Percentiles rank a stretch among this genome's conserved stretches.
phyloP scores from a whole-genome alignment of 2,113 vertebrate genomes.

The Dinomys branickii region DNA sequence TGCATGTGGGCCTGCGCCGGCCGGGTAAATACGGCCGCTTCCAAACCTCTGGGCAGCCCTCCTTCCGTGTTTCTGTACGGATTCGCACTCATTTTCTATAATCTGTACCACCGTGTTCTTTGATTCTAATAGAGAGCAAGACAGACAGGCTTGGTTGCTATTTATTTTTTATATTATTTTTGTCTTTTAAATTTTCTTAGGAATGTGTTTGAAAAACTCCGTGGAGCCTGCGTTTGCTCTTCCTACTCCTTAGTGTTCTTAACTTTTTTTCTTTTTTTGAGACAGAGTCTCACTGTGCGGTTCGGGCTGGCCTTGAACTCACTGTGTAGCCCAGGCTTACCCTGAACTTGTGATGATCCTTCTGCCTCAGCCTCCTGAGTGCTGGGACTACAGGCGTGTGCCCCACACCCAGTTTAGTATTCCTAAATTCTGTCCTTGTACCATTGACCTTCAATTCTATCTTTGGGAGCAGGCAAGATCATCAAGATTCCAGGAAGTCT shows the following conservation, averaged over 20 bases:
- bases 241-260: not conserved
- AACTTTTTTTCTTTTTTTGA: too few species aligned
- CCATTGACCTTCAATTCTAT: not conserved
- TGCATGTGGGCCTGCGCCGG: not conserved
- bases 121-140: not conserved
- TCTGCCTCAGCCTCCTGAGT: too few species aligned
- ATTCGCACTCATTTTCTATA: constrained; percentile 6
- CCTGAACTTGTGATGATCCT: too few species aligned
- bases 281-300: too few species aligned
- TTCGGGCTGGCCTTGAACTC: too few species aligned
- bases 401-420: not conserved
- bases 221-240: not conserved
- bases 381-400: too few species aligned
- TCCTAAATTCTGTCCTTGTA: not conserved
- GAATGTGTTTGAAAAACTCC: not conserved
- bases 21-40: not conserved
- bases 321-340: too few species aligned
- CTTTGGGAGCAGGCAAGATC: not conserved
- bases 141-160: not conserved
- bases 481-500: not conserved
- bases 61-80: not conserved
- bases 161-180: not conserved
- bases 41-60: not conserved
- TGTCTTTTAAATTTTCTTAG: not conserved
- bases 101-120: not conserved